These are phyloP conservation scores for Procambarus clarkii DNA, from an alignment of 1,140 invertebrate species.

Conservation along the genomic window DNA sequence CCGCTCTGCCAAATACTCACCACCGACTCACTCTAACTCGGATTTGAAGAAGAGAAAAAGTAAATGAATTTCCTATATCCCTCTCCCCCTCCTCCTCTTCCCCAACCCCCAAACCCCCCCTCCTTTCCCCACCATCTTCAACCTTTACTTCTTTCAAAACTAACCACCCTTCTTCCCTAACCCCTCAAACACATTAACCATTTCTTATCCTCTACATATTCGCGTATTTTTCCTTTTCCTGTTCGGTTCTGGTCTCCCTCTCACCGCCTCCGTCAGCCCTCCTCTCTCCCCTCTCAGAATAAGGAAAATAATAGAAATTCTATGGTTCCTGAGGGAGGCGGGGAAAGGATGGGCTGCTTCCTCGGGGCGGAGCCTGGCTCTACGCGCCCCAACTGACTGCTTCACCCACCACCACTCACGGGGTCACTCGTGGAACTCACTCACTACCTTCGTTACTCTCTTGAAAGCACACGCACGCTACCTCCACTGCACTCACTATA, in stretches of 20 bases:
- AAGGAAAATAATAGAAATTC: constrained; percentile 36
- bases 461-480: too few species aligned
- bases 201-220: background rate
- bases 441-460: background rate
- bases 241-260: too few species aligned
- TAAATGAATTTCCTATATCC: constrained; percentile 46
- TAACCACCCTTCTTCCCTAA: background rate
- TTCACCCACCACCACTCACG: background rate
- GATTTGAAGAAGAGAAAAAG: constrained; percentile 62
- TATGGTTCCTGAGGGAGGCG: constrained; percentile 30
- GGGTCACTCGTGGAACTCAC: background rate
- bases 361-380: background rate
- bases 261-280: background rate
- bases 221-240: too few species aligned
- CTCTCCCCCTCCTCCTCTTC: constrained; percentile 6
- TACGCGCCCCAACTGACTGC: too few species aligned
- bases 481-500: too few species aligned
- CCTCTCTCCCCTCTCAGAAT: background rate
- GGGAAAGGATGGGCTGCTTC: background rate
- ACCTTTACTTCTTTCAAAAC: too few species aligned
- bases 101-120: background rate
- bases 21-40: constrained; percentile 30
- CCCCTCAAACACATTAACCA: too few species aligned
- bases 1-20: constrained; percentile 22
- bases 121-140: background rate